phyloP scores from a whole-genome alignment of 2,113 vertebrate species.

The Ancistrus triradiatus region DNA sequence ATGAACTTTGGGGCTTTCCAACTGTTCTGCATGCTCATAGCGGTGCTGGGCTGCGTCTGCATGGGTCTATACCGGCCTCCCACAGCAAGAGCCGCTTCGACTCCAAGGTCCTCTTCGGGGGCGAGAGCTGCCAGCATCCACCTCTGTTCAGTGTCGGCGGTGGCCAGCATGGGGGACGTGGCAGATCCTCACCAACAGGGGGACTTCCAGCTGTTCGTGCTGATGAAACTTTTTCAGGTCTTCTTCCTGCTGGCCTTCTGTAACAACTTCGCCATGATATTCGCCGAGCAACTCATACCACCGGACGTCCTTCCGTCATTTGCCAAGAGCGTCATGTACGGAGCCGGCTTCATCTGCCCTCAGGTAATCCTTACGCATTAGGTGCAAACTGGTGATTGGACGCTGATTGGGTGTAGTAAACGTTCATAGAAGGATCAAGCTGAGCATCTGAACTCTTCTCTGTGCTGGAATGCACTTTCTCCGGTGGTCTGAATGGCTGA shows the following conservation, averaged over 20 bases:
- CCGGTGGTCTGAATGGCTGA: too few relatives aligned
- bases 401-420: too few relatives aligned
- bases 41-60: constrained; percentile 67
- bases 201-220: constrained; percentile 80
- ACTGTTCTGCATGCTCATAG: constrained; percentile 59
- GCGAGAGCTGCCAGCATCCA: background rate
- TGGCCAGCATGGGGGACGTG: constrained; percentile 67
- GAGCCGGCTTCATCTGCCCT: constrained; percentile 85
- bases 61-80: constrained; percentile 79
- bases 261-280: constrained; percentile 90
- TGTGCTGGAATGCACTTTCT: too few relatives aligned
- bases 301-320: constrained; percentile 70
- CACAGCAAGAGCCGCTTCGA: constrained; percentile 71
- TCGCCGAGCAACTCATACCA: constrained; percentile 82
- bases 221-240: constrained; percentile 88
- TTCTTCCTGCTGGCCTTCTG: constrained; percentile 84
- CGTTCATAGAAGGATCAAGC: too few relatives aligned
- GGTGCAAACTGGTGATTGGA: too few relatives aligned
- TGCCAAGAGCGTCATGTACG: constrained; percentile 81
- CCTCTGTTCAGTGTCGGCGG: constrained; percentile 61
- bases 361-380: too few relatives aligned
- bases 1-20: constrained; percentile 77
- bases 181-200: constrained; percentile 76
- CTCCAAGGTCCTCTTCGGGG: constrained; percentile 36
- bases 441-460: too few relatives aligned